Evolutionary conservation across 1,140 invertebrate species (phyloP), one percentile per base, ranked within the genome.

Genomic region (Brachionus manjavacas): DNA sequence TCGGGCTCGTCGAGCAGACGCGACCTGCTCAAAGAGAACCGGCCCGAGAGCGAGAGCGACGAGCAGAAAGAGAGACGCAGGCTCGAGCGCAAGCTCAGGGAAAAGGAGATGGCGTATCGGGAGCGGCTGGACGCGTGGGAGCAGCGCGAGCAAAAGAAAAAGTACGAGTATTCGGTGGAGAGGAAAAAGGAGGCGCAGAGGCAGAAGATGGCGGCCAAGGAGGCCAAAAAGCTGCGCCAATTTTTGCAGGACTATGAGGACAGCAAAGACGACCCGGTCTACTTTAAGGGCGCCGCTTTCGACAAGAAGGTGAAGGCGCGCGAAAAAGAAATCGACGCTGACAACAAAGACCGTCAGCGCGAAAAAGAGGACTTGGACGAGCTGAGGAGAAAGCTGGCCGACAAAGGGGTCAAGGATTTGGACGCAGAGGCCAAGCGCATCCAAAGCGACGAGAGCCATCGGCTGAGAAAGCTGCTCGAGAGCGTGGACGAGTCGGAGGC

Each of bases 241-340:
- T 99, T 99, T 88, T 91, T 99, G 9, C 96, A 99, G 90, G 97
- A 99, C 89, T 99, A 99, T 88, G 96, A 98, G 89, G 97, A 99
- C 89, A 95, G 98, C 90, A 91, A 95, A 70, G 96, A 98, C 89
- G 97, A 99, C 89, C 91, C 94, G 31, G 98, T 98, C 89, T 99
- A 95, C 91, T 99, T 98, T 90, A 96, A 95, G 93, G 95, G 95
- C 41, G 93, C 95, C 89, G 94, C 96, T 87, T 90, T 99, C 66
- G 93, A 94, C 87, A 92, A 94, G 84, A 91, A 96, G n/a, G 89
- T 97, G 55, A 93, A 94, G 64, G 95, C 96, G 87, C 91, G 96
- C 85, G 94, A 96, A 68, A 93, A 95, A 85, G 97, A 99, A 90
- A 94, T 95, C 4, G 95, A 97, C 89, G 91, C 92, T 6, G 97